Evolutionary conservation across 2,888 invertebrate species (phyloP), one percentile per base, ranked within the genome.

Genomic region (Desoria tigrina): DNA sequence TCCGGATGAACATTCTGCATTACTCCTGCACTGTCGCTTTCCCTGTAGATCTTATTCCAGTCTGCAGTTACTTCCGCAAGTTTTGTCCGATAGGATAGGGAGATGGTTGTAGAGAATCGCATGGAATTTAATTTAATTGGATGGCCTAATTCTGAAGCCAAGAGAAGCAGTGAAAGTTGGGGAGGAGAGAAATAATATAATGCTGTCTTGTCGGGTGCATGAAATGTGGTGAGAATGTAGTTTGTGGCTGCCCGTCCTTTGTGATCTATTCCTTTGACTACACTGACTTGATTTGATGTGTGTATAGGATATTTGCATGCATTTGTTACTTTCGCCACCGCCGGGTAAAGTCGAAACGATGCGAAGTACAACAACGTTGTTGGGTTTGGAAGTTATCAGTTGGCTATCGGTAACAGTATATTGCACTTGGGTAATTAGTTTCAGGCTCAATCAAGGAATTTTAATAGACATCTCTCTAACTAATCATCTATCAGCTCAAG

Each of bases 71-170:
- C 32, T 32, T 32, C 32, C 32, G 32, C 32, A 45, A 45, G 9
- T 45, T 45, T 16, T 16, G 4, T 45, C 51, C 23, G 23, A 51
- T 51, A 3, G 51, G n/a, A n/a, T n/a, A n/a, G n/a, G n/a, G n/a
- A 3, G 51, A 26, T 55, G 32, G 16, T 32, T 7, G n/a, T n/a
- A n/a, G n/a, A n/a, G 55, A n/a, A 21, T 42, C 42, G 42, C 37
- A 57, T 32, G 57, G 57, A 57, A 57, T 57, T 57, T 57, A 57
- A 57, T 57, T 57, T 57, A 57, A 57, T 57, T 57, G 57, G 42
- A 57, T 42, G 57, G 16, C 42, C 57, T 57, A 39, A 57, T 57
- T 57, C 42, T 53, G 28, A 23, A 55, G 55, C 55, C 23, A 37
- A n/a, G 55, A n/a, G 32, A 28, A 32, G 18, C 14, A 32, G 55